These are phyloP conservation scores for Porites divaricata DNA, from an alignment of 92 coral and sea anemone species.

Conservation along the genomic window DNA sequence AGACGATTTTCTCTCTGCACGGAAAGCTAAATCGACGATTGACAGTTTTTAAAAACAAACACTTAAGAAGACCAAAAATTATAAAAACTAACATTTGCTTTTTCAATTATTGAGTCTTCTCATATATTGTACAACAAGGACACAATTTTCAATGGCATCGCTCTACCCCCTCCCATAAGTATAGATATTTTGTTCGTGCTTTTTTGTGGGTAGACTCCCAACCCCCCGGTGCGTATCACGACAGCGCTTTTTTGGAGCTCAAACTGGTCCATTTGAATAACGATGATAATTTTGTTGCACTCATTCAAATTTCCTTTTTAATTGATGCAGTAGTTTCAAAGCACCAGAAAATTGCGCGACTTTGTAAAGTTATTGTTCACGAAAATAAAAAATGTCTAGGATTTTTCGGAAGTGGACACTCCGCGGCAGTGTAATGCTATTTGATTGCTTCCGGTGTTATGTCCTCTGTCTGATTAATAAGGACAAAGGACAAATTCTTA, in stretches of 20 bases:
- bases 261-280: background rate
- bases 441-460: slow-evolving; percentile 30
- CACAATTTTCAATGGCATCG: background rate
- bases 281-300: background rate
- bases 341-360: slow-evolving; percentile 3
- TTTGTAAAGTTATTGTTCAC: background rate
- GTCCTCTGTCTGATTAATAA: slow-evolving; percentile 1
- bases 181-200: too few species aligned
- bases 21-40: background rate
- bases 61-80: background rate
- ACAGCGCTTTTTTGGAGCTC: background rate
- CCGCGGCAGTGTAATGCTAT: background rate
- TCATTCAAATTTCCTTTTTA: background rate
- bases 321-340: background rate
- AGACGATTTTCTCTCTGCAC: background rate
- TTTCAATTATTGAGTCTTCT: background rate
- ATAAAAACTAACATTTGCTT: background rate
- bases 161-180: background rate
- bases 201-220: background rate
- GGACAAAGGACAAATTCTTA: slow-evolving; percentile 8
- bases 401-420: background rate
- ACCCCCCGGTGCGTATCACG: slow-evolving; percentile 4
- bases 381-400: slow-evolving; percentile 28
- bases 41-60: background rate
- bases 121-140: background rate